Percentiles rank a stretch among this genome's conserved stretches.
These are phyloP conservation scores for Trichonephila inaurata DNA, from an alignment of 1,140 invertebrate genomes.

Conservation along the genomic window DNA sequence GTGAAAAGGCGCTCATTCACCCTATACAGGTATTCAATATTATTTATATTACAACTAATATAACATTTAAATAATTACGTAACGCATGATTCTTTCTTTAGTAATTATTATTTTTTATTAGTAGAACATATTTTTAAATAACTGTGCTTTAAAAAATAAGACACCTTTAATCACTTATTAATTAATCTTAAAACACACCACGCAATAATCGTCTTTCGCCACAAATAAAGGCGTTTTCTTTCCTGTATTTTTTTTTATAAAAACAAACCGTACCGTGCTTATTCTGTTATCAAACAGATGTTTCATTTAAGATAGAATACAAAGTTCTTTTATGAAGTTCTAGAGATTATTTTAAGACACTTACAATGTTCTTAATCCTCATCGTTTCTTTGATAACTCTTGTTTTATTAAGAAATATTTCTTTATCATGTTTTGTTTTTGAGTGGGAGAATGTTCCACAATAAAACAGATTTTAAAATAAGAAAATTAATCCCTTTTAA, in stretches of 20 bases:
- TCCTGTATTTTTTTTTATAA: neutral
- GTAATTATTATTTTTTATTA: no score
- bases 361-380: neutral
- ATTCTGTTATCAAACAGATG: neutral
- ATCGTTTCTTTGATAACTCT: neutral
- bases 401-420: neutral
- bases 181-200: constrained; percentile 10
- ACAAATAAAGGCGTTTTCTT: neutral
- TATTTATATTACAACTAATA: no score
- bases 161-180: neutral
- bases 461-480: neutral
- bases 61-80: no score
- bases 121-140: neutral
- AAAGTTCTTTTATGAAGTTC: neutral
- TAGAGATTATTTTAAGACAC: neutral
- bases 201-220: neutral
- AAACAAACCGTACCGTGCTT: neutral
- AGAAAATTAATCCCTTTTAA: neutral
- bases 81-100: no score
- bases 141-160: neutral
- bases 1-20: no score
- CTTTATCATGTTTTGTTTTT: neutral
- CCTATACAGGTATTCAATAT: no score
- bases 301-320: neutral
- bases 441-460: neutral